These are phyloP conservation scores for Pantala flavescens DNA, from an alignment of 1,140 invertebrate genomes.

Conservation along the genomic window DNA sequence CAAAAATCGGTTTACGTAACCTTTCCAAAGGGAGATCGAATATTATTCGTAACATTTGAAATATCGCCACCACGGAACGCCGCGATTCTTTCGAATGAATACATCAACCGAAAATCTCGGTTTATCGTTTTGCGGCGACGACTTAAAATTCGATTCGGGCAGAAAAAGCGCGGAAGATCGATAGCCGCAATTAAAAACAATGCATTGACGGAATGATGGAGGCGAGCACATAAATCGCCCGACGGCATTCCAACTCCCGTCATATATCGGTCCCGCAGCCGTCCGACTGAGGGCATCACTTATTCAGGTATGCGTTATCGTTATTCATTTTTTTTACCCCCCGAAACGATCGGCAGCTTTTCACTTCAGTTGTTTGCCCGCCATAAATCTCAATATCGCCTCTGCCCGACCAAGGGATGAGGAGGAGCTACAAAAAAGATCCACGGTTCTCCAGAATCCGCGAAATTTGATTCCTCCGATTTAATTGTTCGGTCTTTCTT, in stretches of 20 bases:
- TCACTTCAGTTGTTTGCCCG: not conserved
- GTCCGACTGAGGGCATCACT: not conserved
- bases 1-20: too few relatives aligned
- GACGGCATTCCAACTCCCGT: not conserved
- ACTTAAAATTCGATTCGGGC: too few relatives aligned
- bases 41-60: too few relatives aligned
- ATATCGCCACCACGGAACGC: too few relatives aligned
- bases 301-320: slow-evolving; percentile 1
- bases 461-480: not conserved
- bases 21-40: too few relatives aligned
- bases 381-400: not conserved
- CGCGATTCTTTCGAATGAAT: too few relatives aligned
- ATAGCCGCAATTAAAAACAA: not conserved
- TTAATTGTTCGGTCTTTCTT: not conserved
- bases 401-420: not conserved
- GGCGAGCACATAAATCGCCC: not conserved
- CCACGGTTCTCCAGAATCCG: not conserved
- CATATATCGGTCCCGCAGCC: not conserved
- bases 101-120: too few relatives aligned
- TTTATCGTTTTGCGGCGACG: too few relatives aligned
- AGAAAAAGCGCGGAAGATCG: not conserved
- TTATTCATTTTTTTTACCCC: not conserved
- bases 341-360: not conserved
- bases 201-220: not conserved
- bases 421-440: not conserved